phyloP scores from a whole-genome alignment of 2,888 invertebrate genomes.

The Lottia scabra region DNA sequence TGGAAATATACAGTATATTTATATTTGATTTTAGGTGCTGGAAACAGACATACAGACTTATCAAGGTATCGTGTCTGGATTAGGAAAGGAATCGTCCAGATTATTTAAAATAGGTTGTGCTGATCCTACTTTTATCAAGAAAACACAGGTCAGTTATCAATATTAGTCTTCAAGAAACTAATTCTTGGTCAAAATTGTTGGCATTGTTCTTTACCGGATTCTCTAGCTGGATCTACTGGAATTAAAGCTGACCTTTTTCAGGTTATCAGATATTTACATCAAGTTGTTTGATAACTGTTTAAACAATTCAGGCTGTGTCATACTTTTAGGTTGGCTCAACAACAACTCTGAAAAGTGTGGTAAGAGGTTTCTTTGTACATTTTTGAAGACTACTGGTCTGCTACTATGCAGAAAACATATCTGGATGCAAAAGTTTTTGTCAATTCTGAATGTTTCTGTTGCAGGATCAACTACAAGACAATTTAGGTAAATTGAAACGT shows the following conservation, averaged over 20 bases:
- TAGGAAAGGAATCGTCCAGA: constrained; percentile 59
- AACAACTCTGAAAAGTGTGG: no score
- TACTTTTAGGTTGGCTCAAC: no score
- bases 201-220: no score
- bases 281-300: no score
- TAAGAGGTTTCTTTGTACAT: no score
- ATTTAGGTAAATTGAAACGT: constrained; percentile 84
- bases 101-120: constrained; percentile 81
- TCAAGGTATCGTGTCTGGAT: constrained; percentile 60
- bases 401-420: background rate
- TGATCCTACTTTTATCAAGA: constrained; percentile 72
- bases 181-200: no score
- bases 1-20: background rate
- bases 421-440: background rate
- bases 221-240: no score
- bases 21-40: constrained; percentile 76
- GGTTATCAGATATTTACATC: no score
- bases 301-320: no score
- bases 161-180: no score
- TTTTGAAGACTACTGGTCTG: no score
- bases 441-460: background rate
- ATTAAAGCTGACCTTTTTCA: no score
- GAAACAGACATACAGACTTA: constrained; percentile 67
- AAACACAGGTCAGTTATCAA: constrained; percentile 62
- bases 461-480: constrained; percentile 61